Percentiles rank a stretch among this genome's conserved stretches.
phyloP scores from a whole-genome alignment of 2,888 invertebrate genomes.

The Amblyteles armatorius region DNA sequence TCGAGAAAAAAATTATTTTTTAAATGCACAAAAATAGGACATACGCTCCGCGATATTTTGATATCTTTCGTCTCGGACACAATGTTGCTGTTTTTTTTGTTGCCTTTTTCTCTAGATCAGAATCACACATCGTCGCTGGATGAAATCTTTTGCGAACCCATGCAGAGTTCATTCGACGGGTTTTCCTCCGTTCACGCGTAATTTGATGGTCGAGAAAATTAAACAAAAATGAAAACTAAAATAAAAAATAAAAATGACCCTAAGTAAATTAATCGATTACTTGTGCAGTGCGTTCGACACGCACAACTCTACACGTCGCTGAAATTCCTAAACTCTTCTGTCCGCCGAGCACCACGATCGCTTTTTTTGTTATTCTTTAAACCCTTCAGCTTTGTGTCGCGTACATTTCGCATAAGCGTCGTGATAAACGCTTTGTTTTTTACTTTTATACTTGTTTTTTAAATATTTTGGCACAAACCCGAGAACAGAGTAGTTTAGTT shows the following conservation, averaged over 20 bases:
- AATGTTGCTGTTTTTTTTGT: slow-evolving; percentile 1
- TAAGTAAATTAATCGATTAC: slow-evolving; percentile 56
- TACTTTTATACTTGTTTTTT: slow-evolving; percentile 44
- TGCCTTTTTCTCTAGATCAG: not conserved
- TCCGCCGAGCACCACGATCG: slow-evolving; percentile 61
- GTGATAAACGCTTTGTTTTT: not conserved
- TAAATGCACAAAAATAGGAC: slow-evolving; percentile 33
- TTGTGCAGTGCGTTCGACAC: slow-evolving; percentile 62
- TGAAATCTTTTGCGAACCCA: slow-evolving; percentile 29
- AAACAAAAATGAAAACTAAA: slow-evolving; percentile 7
- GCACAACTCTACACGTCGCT: slow-evolving; percentile 56
- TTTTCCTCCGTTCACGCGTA: slow-evolving; percentile 35
- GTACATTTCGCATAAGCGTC: slow-evolving; percentile 20
- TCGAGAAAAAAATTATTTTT: slow-evolving; percentile 34
- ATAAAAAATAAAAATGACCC: slow-evolving; percentile 23
- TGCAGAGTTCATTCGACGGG: slow-evolving; percentile 31
- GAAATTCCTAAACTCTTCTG: slow-evolving; percentile 68
- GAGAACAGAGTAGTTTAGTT: slow-evolving; percentile 70
- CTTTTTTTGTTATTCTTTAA: slow-evolving; percentile 6
- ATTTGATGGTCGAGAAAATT: slow-evolving; percentile 23
- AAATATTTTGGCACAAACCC: slow-evolving; percentile 69
- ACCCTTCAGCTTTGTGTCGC: slow-evolving; percentile 15
- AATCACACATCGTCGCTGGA: slow-evolving; percentile 24
- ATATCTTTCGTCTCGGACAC: not conserved
- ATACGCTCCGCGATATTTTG: slow-evolving; percentile 25